These are phyloP conservation scores for Embiotoca jacksoni DNA, from an alignment of 2,113 vertebrate species.

Conservation along the genomic window DNA sequence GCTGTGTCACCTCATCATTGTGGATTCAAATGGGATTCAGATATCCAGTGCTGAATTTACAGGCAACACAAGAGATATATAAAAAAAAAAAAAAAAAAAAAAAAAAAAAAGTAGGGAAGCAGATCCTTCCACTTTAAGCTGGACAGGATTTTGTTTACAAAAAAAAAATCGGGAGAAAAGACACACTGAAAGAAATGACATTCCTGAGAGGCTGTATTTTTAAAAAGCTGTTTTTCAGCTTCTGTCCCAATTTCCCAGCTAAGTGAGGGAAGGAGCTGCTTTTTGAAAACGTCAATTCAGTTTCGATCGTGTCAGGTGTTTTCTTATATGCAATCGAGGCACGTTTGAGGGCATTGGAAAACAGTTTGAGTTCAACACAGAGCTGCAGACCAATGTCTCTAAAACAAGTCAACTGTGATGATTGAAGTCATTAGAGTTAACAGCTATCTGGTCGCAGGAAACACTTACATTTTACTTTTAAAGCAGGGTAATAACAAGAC, in stretches of 20 bases:
- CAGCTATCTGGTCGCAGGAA: constrained; percentile 26
- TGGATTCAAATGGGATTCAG: constrained; percentile 11
- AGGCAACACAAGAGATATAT: background rate
- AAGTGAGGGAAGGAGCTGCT: background rate
- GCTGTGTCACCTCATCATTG: constrained; percentile 1
- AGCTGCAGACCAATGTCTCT: constrained; percentile 42
- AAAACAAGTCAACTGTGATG: constrained; percentile 64
- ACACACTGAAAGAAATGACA: background rate
- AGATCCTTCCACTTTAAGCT: background rate
- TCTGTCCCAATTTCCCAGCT: background rate
- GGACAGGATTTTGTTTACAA: background rate
- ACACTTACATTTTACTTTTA: constrained; percentile 43
- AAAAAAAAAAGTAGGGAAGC: background rate
- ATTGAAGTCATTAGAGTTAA: constrained; percentile 67
- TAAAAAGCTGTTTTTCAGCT: background rate
- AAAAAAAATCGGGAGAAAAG: background rate
- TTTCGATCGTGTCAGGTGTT: constrained; percentile 24
- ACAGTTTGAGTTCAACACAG: constrained; percentile 21
- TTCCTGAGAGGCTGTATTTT: background rate
- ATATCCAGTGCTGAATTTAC: background rate
- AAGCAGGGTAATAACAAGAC: constrained; percentile 42
- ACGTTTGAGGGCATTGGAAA: constrained; percentile 32
- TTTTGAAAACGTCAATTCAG: constrained; percentile 23
- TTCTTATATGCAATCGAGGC: constrained; percentile 27
- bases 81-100: no score